A percentile compares a stretch with the other conserved stretches of the same genome.
Conservation (phyloP, 2,797 vertebrate species). For the Cyprinella venusta region DNA sequence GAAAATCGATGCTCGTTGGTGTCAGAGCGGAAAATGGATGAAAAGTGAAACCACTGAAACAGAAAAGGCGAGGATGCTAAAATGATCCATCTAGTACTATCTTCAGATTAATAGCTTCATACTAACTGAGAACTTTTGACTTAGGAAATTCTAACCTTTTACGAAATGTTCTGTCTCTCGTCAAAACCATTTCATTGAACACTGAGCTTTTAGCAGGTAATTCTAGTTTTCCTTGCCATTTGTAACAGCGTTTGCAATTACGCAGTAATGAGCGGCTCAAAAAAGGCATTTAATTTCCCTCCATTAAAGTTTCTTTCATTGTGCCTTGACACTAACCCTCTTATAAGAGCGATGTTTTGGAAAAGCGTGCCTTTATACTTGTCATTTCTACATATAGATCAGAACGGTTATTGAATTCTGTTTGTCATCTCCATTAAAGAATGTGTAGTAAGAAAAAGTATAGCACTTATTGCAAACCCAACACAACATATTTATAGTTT, state of each 20-base stretch:
- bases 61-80: slow-evolving; percentile 41
- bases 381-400: not conserved
- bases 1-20: slow-evolving; percentile 57
- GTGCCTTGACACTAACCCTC: slow-evolving; percentile 23
- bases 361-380: not conserved
- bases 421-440: slow-evolving; percentile 14
- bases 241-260: slow-evolving; percentile 28
- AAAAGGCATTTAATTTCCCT: slow-evolving; percentile 34
- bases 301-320: slow-evolving; percentile 40
- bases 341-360: not conserved
- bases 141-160: slow-evolving; percentile 35
- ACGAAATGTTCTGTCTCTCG: slow-evolving; percentile 8
- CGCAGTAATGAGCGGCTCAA: slow-evolving; percentile 3
- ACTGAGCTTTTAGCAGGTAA: slow-evolving; percentile 2
- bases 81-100: slow-evolving; percentile 35
- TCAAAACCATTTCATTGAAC: slow-evolving; percentile 2
- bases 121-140: slow-evolving; percentile 24
- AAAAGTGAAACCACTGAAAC: slow-evolving; percentile 49
- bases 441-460: not conserved
- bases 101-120: slow-evolving; percentile 31
- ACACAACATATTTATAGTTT: not conserved
- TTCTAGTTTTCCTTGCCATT: not conserved
- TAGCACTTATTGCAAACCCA: not conserved
- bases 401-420: not conserved
- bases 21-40: slow-evolving; percentile 51